Percentiles rank a stretch among this genome's conserved stretches.
These are phyloP conservation scores for Pocillopora meandrina DNA, from an alignment of 92 coral and sea anemone species.

Conservation along the genomic window DNA sequence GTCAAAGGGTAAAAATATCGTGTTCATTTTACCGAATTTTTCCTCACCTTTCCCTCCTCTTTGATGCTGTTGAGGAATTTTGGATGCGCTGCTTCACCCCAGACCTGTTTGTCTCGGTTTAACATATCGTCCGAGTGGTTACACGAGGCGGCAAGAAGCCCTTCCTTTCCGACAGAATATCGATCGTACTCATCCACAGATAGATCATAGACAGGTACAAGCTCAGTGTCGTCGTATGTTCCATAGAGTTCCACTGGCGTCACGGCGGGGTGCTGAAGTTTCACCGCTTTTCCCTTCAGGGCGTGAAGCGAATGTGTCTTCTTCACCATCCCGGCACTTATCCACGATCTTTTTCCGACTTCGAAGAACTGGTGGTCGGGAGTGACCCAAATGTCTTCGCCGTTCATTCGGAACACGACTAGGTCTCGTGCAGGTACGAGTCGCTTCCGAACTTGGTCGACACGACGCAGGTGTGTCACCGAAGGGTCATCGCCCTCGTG, in stretches of 20 bases:
- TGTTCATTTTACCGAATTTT: too few relatives aligned
- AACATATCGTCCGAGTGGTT: constrained; percentile 50
- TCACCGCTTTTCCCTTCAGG: constrained; percentile 58
- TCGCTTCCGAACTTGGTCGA: constrained; percentile 77
- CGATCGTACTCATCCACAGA: constrained; percentile 87
- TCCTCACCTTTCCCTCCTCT: constrained; percentile 31
- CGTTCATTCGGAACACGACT: constrained; percentile 66
- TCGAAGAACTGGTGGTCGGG: constrained; percentile 78
- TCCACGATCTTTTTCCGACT: constrained; percentile 61
- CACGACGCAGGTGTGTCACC: constrained; percentile 72
- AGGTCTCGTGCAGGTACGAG: constrained; percentile 61
- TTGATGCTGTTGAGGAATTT: constrained; percentile 13
- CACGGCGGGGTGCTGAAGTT: constrained; percentile 49
- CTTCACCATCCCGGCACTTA: constrained; percentile 68
- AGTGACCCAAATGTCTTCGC: constrained; percentile 82
- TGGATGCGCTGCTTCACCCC: constrained; percentile 75
- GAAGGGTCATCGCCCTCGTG: constrained; percentile 81
- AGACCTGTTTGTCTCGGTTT: constrained; percentile 74
- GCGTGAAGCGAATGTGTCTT: constrained; percentile 70
- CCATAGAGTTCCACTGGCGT: constrained; percentile 63
- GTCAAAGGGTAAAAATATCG: too few relatives aligned
- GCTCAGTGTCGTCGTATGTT: constrained; percentile 22
- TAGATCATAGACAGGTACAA: constrained; percentile 80
- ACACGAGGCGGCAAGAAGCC: constrained; percentile 79
- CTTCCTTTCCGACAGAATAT: constrained; percentile 83